Base-by-base conservation (phyloP, 2,113 vertebrate species). In the Anolis sagrei region DNA sequence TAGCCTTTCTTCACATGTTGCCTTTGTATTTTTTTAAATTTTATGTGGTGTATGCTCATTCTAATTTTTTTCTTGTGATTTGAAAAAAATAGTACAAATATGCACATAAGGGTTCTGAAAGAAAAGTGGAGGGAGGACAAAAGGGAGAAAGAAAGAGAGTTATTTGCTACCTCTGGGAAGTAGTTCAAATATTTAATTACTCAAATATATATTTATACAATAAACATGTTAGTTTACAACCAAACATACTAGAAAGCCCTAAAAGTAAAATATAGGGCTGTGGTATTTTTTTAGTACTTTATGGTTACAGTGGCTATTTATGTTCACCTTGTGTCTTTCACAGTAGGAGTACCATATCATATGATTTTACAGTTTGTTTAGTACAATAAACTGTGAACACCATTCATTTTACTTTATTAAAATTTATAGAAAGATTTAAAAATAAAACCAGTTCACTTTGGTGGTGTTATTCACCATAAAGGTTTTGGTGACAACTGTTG, bases 391-490 rank as follows among this genome's bases (percentile, higher is more conserved):
- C 77, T 58, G 78, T 90, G 94, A 92, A 92, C 92, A 86, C 89
- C 85, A 86, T 88, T 87, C 89, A 94, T 92, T 94, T 94, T 92
- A 90, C 93, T 94, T 93, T 94, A 91, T 92, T 93, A 93, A 86
- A 93, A 86, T 89, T 92, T 94, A 88, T 76, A 91, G 93, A 93
- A 91, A 93, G 70, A 90, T 90, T 93, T 89, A 92, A 87, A 94
- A 92, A 92, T 90, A 93, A 92, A 93, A 90, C 6, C 54, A 92
- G 34, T 79, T 93, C 87, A 64, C 49, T 48, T 92, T 88, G 82
- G 74, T 89, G 48, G 44, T 51, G 72, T 32, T 51, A 27, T 77
- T 91, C 66, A 89, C 25, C 81, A 75, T 32, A 90, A 91, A 39
- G 16, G 21, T 64, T 27, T 1, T 64, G 21, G 21, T 87, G 29